Evolutionary conservation across 2,797 vertebrate genomes (phyloP), one percentile per base, ranked within the genome.

Genomic region (Melanotaenia parkinsoni): DNA sequence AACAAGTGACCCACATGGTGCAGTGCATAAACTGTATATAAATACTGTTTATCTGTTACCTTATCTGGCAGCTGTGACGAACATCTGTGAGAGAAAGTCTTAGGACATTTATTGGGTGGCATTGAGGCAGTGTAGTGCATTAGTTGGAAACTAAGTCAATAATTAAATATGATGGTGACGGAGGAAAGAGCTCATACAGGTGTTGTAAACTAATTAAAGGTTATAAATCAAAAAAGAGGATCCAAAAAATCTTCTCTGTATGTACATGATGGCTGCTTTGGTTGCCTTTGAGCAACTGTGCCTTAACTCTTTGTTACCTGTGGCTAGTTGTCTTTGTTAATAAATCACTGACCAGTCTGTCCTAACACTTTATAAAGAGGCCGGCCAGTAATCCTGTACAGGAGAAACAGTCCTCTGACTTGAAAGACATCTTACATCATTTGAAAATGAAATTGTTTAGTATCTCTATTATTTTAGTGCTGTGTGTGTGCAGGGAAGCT

Each of bases 381-480:
- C 67, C 11, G 63, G 35, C 26, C 16, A n/a, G 68, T 14, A 5
- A 8, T 4, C 2, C 67, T 58, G 37, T 12, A 64, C 76, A 89
- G 71, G 85, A 66, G 73, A 76, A 63, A 24, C 65, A 3, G n/a
- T 53, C 9, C n/a, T 58, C 38, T 43, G 1, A 59, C 16, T 32
- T 6, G 22, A 72, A 53, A 64, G 5, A 3, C 33, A 28, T 60
- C 68, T 58, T 28, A 1, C 61, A 60, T 60, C 63, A 53, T 26
- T 64, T 77, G 71, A 90, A 76, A 69, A 92, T 92, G 92, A 86
- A 56, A 70, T 40, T 56, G 1, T 45, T 83, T 7, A 3, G 61
- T 14, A 53, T 83, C 12, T 56, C 66, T 5, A 50, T 90, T 32
- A 69, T 82, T 13, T 26, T 88, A 71, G 65, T 67, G 50, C 37